Evolutionary conservation across 2,113 vertebrate species (phyloP).

Genomic region (Microcebus murinus): DNA sequence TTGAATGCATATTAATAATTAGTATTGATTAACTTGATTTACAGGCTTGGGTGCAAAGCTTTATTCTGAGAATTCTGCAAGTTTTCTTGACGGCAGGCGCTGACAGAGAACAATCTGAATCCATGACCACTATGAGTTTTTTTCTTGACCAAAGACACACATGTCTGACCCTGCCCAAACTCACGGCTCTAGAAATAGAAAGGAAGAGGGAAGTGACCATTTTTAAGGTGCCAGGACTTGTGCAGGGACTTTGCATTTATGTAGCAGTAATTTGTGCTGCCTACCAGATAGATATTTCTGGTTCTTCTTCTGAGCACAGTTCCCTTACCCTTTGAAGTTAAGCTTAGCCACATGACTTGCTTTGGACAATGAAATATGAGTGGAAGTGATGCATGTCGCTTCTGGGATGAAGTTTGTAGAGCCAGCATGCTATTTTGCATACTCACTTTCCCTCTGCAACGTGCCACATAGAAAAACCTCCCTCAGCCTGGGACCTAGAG

Average conservation of each 20-base stretch:
- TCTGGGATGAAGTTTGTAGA: background rate
- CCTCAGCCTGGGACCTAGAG: background rate
- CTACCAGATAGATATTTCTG: background rate
- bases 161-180: background rate
- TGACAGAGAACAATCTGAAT: background rate
- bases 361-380: background rate
- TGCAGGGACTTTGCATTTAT: background rate
- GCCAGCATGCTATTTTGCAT: background rate
- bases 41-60: background rate
- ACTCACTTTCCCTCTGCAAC: background rate
- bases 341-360: background rate
- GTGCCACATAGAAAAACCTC: background rate
- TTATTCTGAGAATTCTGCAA: background rate
- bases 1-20: conserved; percentile 58
- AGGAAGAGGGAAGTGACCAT: background rate
- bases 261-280: background rate
- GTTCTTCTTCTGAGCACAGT: background rate
- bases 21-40: conserved; percentile 50
- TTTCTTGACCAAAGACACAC: background rate
- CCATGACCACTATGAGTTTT: background rate
- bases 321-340: background rate
- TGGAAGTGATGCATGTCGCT: background rate
- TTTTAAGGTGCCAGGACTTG: background rate
- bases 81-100: conserved; percentile 1
- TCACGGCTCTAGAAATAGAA: background rate